Evolutionary conservation across 2,797 vertebrate species (phyloP), one percentile per base, ranked within the genome.

Genomic region (Fringilla coelebs): DNA sequence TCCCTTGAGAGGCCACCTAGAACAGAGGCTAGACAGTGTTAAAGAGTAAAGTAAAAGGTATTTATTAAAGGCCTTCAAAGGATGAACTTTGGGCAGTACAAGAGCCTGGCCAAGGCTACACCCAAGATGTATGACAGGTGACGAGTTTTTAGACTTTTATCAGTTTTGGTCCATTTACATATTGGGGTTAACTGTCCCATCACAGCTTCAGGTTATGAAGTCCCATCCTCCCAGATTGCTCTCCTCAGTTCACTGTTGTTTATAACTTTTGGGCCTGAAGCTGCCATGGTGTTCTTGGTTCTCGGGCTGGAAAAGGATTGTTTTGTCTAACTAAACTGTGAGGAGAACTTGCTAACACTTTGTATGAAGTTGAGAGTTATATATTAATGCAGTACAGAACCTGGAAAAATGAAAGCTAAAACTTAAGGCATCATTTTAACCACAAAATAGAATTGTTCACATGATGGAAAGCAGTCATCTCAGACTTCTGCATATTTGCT

Each of bases 381-480:
- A 13, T 38, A 26, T 7, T 26, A 28, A 21, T 38, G n/a, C n/a
- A 55, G 13, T 6, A 55, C 62, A 66, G 51, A 46, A 17, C 6
- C 41, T 55, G 51, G n/a, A 79, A 13, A 55, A 66, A 8, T 9
- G n/a, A 46, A 66, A 55, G 17, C 14, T 66, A 21, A 63, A 55
- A 26, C 2, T 32, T 46, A 38, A 66, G 6, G 28, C n/a, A 38
- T 32, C 17, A 38, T 55, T 66, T 95, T 96, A 95, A 82, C 71
- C 70, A 90, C 63, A 36, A 85, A 96, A 92, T 29, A 81, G 55
- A 92, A 49, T 54, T 94, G 84, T 94, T 85, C 73, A 77, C 78
- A 41, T 92, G 84, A 96, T 46, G 83, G 92, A 94, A 95, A 96
- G 74, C 72, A 70, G 41, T 77, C 54, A 45, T 92, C 86, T 79